Base-by-base conservation (phyloP, 2,113 vertebrate species). In the Tetraodon nigroviridis region DNA sequence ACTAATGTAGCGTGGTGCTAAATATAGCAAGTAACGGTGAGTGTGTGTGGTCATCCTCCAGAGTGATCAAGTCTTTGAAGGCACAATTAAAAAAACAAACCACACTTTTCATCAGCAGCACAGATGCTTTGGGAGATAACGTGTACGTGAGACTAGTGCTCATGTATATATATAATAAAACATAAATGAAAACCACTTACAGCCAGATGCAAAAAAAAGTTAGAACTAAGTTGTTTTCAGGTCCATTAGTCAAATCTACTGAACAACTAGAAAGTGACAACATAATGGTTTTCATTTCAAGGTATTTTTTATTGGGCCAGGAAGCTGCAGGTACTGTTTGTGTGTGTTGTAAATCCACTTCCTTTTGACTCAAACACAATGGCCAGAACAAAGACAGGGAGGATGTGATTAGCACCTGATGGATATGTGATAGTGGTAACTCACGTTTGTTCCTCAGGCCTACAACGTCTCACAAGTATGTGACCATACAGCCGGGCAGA, bases 1-100 rank as follows among this genome's bases (percentile, higher is more conserved):
- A 65, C 55, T 84, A 86, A 89, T 86, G 86, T 82, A 76, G 80
- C 84, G 48, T 84, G 82, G 70, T 80, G 72, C 79, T 86, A 84
- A 86, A 84, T 74, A 86, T 86, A 86, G 67, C 12, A 57, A 37
- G 20, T 24, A 45, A 18, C 13, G 50, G 22, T 32, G 55, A 61
- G 52, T 69, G 51, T 48, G 55, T 69, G 57, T 58, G 60, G 54
- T 75, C 37, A 62, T 51, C 67, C 62, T 55, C 50, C 60, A 68
- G 18, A 32, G 48, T 63, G 37, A 69, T 65, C 32, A 37, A 37
- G 32, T 37, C 2, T 37, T 37, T 37, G 11, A 10, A 37, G 12
- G 32, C 32, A 37, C 8, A 3, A 11, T 37, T 37, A 37, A 37
- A 27, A 3, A 37, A 37, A 37, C 6, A 37, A 71, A 48, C 50